Evolutionary conservation across 2,888 invertebrate species (phyloP).

Genomic region (Lamellibrachia satsuma): DNA sequence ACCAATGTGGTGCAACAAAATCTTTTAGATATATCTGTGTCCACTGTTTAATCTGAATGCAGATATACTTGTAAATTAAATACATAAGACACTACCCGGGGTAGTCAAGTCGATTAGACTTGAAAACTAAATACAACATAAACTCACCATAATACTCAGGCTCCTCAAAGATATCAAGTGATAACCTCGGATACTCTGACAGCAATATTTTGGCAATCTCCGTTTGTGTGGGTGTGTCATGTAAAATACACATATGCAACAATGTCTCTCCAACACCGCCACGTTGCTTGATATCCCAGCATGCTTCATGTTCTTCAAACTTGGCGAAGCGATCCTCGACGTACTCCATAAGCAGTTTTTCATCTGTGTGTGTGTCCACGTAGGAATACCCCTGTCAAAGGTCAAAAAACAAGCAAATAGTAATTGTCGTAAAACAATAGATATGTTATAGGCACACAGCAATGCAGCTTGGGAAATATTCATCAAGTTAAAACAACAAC

Average conservation of each 20-base stretch:
- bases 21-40: too few relatives aligned
- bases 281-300: conserved; percentile 97
- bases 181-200: conserved; percentile 88
- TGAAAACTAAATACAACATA: neutral
- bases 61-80: too few relatives aligned
- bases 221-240: conserved; percentile 85
- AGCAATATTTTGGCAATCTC: conserved; percentile 87
- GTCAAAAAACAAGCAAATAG: neutral
- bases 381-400: conserved; percentile 31
- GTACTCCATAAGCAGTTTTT: conserved; percentile 47
- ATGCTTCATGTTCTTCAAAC: conserved; percentile 73
- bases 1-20: too few relatives aligned
- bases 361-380: conserved; percentile 41
- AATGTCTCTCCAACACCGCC: conserved; percentile 95
- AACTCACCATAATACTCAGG: conserved; percentile 90
- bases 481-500: neutral
- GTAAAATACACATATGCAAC: conserved; percentile 92
- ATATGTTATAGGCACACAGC: neutral
- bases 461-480: neutral
- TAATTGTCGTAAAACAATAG: neutral
- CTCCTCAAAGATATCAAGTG: conserved; percentile 93
- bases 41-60: too few relatives aligned
- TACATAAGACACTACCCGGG: too few relatives aligned
- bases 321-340: conserved; percentile 49
- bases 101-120: neutral